Evolutionary conservation across 2,113 vertebrate species (phyloP).

Genomic region (Bombycilla garrulus): DNA sequence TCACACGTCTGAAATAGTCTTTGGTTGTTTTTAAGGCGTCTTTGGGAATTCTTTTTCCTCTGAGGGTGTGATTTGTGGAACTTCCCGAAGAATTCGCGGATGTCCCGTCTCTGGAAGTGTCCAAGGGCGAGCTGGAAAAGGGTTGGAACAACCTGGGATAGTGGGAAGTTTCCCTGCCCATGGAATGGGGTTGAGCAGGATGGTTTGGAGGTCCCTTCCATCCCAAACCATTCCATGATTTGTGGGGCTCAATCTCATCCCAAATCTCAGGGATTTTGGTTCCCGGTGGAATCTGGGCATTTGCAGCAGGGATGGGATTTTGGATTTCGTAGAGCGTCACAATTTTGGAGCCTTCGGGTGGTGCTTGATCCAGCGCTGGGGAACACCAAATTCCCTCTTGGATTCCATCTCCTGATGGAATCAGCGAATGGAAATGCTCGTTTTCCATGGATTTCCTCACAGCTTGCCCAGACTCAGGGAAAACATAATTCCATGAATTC

Average conservation of each 20-base stretch:
- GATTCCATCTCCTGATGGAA: neutral
- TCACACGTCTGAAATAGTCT: neutral
- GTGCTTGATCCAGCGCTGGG: fast-evolving
- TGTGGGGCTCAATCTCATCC: neutral
- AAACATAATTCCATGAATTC: neutral
- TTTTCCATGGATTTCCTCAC: neutral
- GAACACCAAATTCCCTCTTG: neutral
- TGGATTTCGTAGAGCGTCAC: fast-evolving
- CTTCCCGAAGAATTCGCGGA: fast-evolving
- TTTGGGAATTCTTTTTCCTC: neutral
- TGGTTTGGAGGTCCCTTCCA: neutral
- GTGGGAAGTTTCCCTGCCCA: too few relatives aligned
- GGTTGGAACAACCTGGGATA: neutral
- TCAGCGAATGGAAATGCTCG: fast-evolving
- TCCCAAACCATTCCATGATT: neutral
- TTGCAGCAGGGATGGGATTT: neutral
- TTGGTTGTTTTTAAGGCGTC: neutral
- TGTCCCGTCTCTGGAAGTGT: neutral
- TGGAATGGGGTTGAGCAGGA: fast-evolving
- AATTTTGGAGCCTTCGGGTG: neutral
- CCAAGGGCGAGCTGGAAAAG: neutral
- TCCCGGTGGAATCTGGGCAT: fast-evolving
- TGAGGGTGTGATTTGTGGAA: neutral
- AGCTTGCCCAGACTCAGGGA: neutral
- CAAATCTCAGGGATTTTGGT: neutral